A percentile compares a stretch with the other conserved stretches of the same genome.
These are phyloP conservation scores for Lysiphlebus fabarum DNA, from an alignment of 1,140 invertebrate genomes.

Conservation along the genomic window DNA sequence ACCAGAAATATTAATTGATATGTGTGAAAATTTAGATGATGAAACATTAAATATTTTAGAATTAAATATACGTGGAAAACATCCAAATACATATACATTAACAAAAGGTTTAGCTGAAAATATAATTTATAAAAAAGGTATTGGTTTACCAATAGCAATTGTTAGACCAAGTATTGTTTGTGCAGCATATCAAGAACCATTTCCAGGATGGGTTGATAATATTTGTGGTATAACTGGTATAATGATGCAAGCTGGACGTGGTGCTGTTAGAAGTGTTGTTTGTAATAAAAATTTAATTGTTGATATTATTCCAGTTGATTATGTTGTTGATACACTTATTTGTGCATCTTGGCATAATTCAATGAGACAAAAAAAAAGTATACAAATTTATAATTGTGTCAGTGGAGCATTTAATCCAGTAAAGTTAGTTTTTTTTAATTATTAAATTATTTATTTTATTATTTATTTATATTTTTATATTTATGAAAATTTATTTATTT, in stretches of 20 bases:
- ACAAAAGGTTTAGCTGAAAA: slow-evolving; percentile 84
- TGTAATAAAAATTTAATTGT: slow-evolving; percentile 70
- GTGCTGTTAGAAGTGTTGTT: slow-evolving; percentile 79
- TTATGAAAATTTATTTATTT: slow-evolving; percentile 6
- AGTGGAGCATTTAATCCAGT: slow-evolving; percentile 81
- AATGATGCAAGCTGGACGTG: slow-evolving; percentile 81
- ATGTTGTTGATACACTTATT: slow-evolving; percentile 85
- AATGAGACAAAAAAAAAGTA: slow-evolving; percentile 56
- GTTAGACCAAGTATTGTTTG: slow-evolving; percentile 89
- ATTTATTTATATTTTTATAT: slow-evolving; percentile 4
- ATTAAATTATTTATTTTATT: background rate
- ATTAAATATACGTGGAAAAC: slow-evolving; percentile 66
- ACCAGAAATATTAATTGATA: slow-evolving; percentile 67
- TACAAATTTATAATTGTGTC: slow-evolving; percentile 88
- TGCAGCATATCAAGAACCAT: slow-evolving; percentile 71
- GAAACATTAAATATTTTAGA: slow-evolving; percentile 65
- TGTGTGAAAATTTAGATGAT: slow-evolving; percentile 69
- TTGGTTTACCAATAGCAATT: slow-evolving; percentile 77
- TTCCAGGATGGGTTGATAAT: slow-evolving; percentile 93
- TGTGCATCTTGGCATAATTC: slow-evolving; percentile 76
- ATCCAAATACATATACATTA: slow-evolving; percentile 86
- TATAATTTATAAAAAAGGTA: slow-evolving; percentile 63
- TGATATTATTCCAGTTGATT: slow-evolving; percentile 88
- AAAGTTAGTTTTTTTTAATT: slow-evolving; percentile 47
- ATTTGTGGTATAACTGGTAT: slow-evolving; percentile 80